These are phyloP conservation scores for Palythoa caribaeorum DNA, from an alignment of 92 coral and sea anemone species.

Conservation along the genomic window DNA sequence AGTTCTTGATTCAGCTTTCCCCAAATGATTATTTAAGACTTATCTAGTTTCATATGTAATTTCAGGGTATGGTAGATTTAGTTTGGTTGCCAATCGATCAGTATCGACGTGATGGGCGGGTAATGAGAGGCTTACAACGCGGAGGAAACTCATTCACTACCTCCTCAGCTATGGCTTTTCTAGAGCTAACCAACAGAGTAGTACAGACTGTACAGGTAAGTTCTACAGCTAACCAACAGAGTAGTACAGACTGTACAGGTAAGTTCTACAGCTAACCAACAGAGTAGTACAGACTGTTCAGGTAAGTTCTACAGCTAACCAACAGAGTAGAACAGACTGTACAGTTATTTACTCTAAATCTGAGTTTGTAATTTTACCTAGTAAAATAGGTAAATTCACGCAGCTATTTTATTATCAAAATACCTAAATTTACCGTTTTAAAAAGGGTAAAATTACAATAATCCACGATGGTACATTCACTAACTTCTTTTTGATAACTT, in stretches of 20 bases:
- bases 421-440: too few relatives aligned
- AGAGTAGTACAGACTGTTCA: slow-evolving; percentile 78
- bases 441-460: too few relatives aligned
- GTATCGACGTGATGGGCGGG: slow-evolving; percentile 97
- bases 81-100: slow-evolving; percentile 99
- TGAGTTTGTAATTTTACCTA: too few relatives aligned
- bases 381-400: too few relatives aligned
- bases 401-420: too few relatives aligned
- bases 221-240: slow-evolving; percentile 89
- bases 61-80: slow-evolving; percentile 93
- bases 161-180: slow-evolving; percentile 98
- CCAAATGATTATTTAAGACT: not conserved
- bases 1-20: not conserved
- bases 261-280: slow-evolving; percentile 87
- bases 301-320: not conserved
- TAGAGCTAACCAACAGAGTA: slow-evolving; percentile 92
- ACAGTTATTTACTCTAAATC: too few relatives aligned
- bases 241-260: slow-evolving; percentile 95
- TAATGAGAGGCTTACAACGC: slow-evolving; percentile 95
- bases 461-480: too few relatives aligned
- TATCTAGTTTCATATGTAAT: not conserved
- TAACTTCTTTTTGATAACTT: too few relatives aligned
- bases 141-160: slow-evolving; percentile 98
- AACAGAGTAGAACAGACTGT: not conserved
- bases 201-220: slow-evolving; percentile 94